phyloP scores from a whole-genome alignment of 2,797 vertebrate species.

The Phalloptychus januarius region DNA sequence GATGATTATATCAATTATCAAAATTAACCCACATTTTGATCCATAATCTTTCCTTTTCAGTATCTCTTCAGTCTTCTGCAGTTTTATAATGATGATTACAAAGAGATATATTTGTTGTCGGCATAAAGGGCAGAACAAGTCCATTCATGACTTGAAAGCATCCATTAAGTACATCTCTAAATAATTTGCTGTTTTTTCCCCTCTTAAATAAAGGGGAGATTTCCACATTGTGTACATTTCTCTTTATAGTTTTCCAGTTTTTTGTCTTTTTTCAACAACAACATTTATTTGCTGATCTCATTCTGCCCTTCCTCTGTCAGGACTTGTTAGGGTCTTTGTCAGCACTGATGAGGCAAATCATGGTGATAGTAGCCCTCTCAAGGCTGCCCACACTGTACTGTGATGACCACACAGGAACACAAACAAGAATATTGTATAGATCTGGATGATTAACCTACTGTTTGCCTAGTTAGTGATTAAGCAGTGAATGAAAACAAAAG shows the following conservation, averaged over 20 bases:
- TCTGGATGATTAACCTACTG: constrained; percentile 34
- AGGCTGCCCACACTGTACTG: constrained; percentile 49
- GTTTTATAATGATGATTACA: neutral
- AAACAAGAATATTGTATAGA: neutral
- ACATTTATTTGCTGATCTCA: neutral
- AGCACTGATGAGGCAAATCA: constrained; percentile 38
- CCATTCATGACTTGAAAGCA: neutral
- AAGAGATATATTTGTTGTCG: neutral
- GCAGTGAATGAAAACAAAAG: constrained; percentile 22
- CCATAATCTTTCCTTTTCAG: neutral
- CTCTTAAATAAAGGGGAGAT: neutral
- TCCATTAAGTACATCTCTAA: constrained; percentile 41
- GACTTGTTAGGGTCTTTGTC: constrained; percentile 15
- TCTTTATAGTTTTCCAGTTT: constrained; percentile 2
- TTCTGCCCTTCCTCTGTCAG: constrained; percentile 15
- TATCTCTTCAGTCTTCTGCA: neutral
- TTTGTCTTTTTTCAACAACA: constrained; percentile 1
- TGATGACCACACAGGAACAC: constrained; percentile 25
- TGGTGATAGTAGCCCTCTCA: constrained; percentile 58
- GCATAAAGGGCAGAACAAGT: neutral
- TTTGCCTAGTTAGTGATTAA: constrained; percentile 6
- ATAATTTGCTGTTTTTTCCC: constrained; percentile 5
- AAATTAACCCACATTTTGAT: neutral
- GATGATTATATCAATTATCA: neutral
- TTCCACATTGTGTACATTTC: constrained; percentile 5